These are phyloP conservation scores for Nestor notabilis DNA, from an alignment of 2,113 vertebrate species.

Conservation along the genomic window DNA sequence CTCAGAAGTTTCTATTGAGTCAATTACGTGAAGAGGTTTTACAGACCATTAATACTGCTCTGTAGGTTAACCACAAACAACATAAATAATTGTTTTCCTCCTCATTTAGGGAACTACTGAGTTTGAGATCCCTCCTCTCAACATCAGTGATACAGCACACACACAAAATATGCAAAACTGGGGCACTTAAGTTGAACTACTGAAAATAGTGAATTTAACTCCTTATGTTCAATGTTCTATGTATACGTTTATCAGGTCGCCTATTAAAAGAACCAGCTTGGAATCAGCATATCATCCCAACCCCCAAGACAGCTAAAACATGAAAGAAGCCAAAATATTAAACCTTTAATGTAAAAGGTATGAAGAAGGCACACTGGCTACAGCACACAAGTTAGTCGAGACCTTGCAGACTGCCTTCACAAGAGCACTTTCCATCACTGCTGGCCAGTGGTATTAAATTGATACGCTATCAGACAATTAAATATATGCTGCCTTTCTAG, in stretches of 20 bases:
- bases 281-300: background rate
- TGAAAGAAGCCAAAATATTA: background rate
- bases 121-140: background rate
- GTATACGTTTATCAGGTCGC: background rate
- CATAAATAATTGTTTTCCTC: constrained; percentile 29
- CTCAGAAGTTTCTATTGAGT: background rate
- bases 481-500: background rate
- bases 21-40: background rate
- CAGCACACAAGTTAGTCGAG: background rate
- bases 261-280: background rate
- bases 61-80: constrained; percentile 23
- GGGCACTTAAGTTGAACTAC: background rate
- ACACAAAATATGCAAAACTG: background rate
- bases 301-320: background rate
- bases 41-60: background rate
- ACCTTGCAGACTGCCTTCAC: background rate
- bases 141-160: background rate
- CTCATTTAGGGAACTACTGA: background rate
- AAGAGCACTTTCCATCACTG: background rate
- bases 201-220: background rate
- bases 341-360: background rate
- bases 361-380: background rate
- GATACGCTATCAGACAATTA: background rate
- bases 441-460: background rate
- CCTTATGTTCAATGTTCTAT: background rate